Evolutionary conservation across 2,113 vertebrate species (phyloP).

Genomic region (Takifugu flavidus): DNA sequence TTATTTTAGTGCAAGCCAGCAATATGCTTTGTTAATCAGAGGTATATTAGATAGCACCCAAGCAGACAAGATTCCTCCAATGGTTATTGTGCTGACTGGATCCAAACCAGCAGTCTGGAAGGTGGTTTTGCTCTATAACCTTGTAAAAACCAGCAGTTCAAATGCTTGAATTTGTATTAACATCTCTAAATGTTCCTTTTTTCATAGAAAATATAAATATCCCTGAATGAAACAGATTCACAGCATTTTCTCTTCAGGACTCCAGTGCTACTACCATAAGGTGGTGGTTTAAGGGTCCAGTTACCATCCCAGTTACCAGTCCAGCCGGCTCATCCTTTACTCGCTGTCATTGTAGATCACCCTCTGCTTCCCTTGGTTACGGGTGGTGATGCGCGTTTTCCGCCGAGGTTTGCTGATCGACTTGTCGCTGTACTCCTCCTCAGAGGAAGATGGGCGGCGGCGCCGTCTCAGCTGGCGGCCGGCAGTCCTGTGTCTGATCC

Average conservation of each 20-base stretch:
- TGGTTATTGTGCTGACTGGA: slow-evolving; percentile 62
- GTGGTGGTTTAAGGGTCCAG: slow-evolving; percentile 68
- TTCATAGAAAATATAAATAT: slow-evolving; percentile 85
- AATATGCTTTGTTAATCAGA: slow-evolving; percentile 78
- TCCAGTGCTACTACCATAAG: slow-evolving; percentile 80
- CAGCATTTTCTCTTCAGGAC: slow-evolving; percentile 76
- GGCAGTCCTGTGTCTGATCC: slow-evolving; percentile 28
- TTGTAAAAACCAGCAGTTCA: slow-evolving; percentile 73
- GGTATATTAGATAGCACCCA: slow-evolving; percentile 83
- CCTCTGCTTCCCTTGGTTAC: slow-evolving; percentile 73
- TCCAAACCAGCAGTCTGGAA: slow-evolving; percentile 65
- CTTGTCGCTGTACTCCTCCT: slow-evolving; percentile 65
- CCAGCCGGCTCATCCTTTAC: slow-evolving; percentile 51
- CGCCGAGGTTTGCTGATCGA: slow-evolving; percentile 24
- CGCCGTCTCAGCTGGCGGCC: slow-evolving; percentile 37
- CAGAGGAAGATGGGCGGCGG: slow-evolving; percentile 27
- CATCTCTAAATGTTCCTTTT: slow-evolving; percentile 64
- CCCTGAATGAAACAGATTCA: slow-evolving; percentile 84
- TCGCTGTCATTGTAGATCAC: slow-evolving; percentile 77
- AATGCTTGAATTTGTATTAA: slow-evolving; percentile 72
- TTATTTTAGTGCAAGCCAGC: slow-evolving; percentile 82
- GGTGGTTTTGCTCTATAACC: slow-evolving; percentile 57
- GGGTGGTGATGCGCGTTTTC: slow-evolving; percentile 66
- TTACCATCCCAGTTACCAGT: slow-evolving; percentile 48
- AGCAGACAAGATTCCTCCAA: slow-evolving; percentile 68